Conservation (phyloP, 2,113 vertebrate species). For the Spermophilus dauricus region DNA sequence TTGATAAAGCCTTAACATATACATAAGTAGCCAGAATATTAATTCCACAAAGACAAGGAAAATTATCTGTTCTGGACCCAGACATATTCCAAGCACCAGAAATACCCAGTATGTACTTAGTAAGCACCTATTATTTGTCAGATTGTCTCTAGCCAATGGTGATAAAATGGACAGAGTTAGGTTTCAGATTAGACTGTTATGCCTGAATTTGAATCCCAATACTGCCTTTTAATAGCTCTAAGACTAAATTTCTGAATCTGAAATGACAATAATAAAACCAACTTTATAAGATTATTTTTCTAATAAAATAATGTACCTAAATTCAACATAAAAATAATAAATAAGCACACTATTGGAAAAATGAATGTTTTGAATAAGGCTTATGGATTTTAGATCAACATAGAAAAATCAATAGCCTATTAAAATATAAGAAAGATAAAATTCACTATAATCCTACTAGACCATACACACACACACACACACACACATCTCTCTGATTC, state of each 20-base stretch:
- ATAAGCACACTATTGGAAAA: neutral
- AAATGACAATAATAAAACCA: conserved; percentile 14
- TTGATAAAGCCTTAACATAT: neutral
- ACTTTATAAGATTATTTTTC: neutral
- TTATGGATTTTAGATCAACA: neutral
- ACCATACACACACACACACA: neutral
- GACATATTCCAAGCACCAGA: neutral
- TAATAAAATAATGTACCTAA: conserved; percentile 7
- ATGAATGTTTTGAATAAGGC: neutral
- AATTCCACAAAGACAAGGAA: conserved; percentile 30
- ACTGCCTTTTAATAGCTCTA: neutral
- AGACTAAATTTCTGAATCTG: conserved; percentile 1
- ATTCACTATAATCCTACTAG: neutral
- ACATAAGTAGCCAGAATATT: neutral
- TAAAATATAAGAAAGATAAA: neutral
- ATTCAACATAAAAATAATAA: neutral
- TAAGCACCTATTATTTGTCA: neutral
- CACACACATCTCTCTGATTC: neutral
- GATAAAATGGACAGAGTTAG: neutral
- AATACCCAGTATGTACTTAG: neutral
- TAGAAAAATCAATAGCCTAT: conserved; percentile 17
- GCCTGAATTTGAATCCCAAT: conserved; percentile 16
- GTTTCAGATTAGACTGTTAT: neutral
- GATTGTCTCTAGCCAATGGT: neutral
- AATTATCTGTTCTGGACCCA: neutral